Conservation (phyloP, 2,113 vertebrate genomes). For the Tetraodon nigroviridis region DNA sequence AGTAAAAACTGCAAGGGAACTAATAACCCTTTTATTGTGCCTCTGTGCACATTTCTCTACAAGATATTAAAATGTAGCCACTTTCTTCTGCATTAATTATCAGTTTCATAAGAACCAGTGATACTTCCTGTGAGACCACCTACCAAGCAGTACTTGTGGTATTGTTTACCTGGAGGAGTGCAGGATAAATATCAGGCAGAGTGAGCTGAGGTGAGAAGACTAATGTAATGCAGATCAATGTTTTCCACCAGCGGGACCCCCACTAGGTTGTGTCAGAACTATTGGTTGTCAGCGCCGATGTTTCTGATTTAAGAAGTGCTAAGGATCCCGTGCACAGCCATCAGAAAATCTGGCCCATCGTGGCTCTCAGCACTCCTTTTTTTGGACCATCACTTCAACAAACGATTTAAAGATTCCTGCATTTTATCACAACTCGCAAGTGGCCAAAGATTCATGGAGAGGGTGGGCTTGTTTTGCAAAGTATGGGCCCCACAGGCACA, state of each 20-base stretch:
- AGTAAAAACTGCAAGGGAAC: constrained; percentile 24
- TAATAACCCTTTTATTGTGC: constrained; percentile 12
- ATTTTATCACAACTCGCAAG: constrained; percentile 59
- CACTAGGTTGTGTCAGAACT: constrained; percentile 26
- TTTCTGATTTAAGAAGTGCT: constrained; percentile 49
- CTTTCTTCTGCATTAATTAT: constrained; percentile 40
- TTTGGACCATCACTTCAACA: constrained; percentile 47
- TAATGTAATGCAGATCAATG: constrained; percentile 26
- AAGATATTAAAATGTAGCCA: constrained; percentile 46
- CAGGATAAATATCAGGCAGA: constrained; percentile 26
- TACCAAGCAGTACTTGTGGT: constrained; percentile 26
- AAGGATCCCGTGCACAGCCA: constrained; percentile 34
- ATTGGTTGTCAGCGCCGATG: constrained; percentile 44
- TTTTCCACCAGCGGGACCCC: constrained; percentile 32
- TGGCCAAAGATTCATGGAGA: constrained; percentile 36
- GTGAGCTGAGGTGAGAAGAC: constrained; percentile 44
- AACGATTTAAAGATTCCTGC: constrained; percentile 54
- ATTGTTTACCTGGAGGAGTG: constrained; percentile 33
- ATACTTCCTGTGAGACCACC: constrained; percentile 36
- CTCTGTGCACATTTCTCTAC: constrained; percentile 27
- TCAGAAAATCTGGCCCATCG: constrained; percentile 44
- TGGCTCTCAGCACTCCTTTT: constrained; percentile 34
- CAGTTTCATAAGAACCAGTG: constrained; percentile 49
- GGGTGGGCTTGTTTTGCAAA: constrained; percentile 39
- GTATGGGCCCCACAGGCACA: constrained; percentile 59